phyloP scores from a whole-genome alignment of 1,140 invertebrate genomes.

The Drosophila lacertosa region DNA sequence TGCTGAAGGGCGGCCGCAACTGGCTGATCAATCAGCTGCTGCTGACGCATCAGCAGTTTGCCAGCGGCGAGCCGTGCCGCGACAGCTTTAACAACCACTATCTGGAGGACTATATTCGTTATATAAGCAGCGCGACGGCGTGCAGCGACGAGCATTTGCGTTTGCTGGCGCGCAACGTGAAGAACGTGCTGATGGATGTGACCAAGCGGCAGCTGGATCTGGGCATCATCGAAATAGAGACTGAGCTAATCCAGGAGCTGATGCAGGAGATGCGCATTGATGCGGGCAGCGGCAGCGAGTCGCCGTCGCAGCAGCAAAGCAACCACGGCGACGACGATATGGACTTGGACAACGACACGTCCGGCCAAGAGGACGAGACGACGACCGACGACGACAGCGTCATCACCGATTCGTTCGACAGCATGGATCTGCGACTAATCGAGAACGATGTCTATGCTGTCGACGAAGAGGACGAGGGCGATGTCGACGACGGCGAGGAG shows the following conservation, averaged over 20 bases:
- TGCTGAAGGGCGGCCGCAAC: constrained; percentile 61
- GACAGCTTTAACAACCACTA: constrained; percentile 68
- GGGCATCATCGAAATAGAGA: constrained; percentile 69
- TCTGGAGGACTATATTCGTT: constrained; percentile 75
- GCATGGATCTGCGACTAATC: constrained; percentile 70
- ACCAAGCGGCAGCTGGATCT: constrained; percentile 68
- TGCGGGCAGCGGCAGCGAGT: constrained; percentile 42
- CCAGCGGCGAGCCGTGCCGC: constrained; percentile 54
- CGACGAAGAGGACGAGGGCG: constrained; percentile 60
- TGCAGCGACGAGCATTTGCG: constrained; percentile 65
- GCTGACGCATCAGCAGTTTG: constrained; percentile 67
- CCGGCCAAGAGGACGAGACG: constrained; percentile 69
- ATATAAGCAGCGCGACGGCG: constrained; percentile 49
- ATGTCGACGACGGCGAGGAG: constrained; percentile 60
- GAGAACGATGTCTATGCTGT: constrained; percentile 64
- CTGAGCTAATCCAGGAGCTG: constrained; percentile 74
- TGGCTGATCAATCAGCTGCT: constrained; percentile 78
- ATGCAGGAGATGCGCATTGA: constrained; percentile 75
- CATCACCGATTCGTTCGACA: constrained; percentile 70
- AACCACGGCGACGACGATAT: constrained; percentile 56
- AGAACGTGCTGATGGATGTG: constrained; percentile 74
- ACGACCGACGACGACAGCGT: constrained; percentile 75
- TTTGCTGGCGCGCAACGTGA: constrained; percentile 72
- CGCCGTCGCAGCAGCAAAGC: constrained; percentile 53
- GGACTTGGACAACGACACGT: constrained; percentile 64